Evolutionary conservation across 2,113 vertebrate species (phyloP).

Genomic region (Sinocyclocheilus rhinocerous): DNA sequence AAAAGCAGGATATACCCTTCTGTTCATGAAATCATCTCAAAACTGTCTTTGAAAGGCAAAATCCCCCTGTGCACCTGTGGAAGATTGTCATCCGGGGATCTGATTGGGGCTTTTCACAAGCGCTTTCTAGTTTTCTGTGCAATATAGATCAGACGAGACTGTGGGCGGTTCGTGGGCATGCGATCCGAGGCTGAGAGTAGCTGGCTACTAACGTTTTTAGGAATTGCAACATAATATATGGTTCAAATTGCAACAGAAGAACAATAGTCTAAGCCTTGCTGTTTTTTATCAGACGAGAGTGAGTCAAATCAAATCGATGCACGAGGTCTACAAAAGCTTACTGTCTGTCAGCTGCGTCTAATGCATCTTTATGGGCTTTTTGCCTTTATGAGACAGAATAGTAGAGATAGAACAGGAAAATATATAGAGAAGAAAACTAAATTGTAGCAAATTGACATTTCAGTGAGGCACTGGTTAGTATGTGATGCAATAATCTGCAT

Average conservation of each 20-base stretch:
- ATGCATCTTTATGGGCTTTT: background rate
- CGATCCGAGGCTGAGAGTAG: conserved; percentile 2
- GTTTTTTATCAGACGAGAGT: background rate
- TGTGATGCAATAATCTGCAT: background rate
- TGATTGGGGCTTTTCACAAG: background rate
- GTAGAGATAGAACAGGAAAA: background rate
- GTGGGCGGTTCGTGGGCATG: conserved; percentile 10
- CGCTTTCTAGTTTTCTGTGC: conserved; percentile 1
- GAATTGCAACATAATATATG: conserved; percentile 20
- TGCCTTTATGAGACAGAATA: conserved; percentile 4
- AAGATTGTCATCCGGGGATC: background rate
- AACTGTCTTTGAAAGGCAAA: background rate
- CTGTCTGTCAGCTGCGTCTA: background rate
- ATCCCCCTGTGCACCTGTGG: background rate
- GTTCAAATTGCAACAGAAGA: conserved; percentile 15
- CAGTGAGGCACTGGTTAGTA: background rate
- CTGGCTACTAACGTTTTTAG: background rate
- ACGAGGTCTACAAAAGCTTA: background rate
- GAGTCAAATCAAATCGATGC: conserved; percentile 10
- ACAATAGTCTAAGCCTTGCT: background rate
- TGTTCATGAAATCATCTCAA: background rate
- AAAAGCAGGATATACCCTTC: background rate
- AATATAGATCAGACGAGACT: conserved; percentile 17
- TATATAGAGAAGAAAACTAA: too few species aligned
- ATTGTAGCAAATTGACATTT: background rate